A percentile compares a stretch with the other conserved stretches of the same genome.
These are phyloP conservation scores for Gambusia affinis DNA, from an alignment of 2,113 vertebrate species.

Conservation along the genomic window DNA sequence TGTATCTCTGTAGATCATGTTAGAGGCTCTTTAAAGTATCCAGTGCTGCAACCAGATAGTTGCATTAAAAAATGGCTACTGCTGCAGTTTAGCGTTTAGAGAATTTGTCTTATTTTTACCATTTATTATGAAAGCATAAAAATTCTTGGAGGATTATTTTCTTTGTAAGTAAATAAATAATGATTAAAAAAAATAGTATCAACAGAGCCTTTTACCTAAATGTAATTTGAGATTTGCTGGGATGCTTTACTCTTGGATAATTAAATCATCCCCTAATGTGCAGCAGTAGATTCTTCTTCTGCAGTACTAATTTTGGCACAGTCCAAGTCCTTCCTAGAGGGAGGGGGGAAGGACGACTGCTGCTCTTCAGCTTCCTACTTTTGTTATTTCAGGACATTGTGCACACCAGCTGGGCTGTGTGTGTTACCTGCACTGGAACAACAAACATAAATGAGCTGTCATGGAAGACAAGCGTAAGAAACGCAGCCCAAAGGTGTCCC, in stretches of 20 bases:
- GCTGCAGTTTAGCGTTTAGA: not conserved
- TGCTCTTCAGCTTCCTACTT: slow-evolving; percentile 43
- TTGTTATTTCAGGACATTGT: slow-evolving; percentile 54
- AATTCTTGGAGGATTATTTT: slow-evolving; percentile 2
- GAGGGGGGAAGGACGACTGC: slow-evolving; percentile 2
- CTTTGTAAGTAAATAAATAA: not conserved
- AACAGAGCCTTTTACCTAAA: not conserved
- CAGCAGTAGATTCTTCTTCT: slow-evolving; percentile 31
- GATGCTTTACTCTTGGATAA: not conserved
- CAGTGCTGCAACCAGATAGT: not conserved
- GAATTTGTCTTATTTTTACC: not conserved
- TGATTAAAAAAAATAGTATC: not conserved
- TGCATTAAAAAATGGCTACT: not conserved
- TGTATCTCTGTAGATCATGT: not conserved
- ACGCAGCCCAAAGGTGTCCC: slow-evolving; percentile 87
- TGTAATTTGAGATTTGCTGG: slow-evolving; percentile 1
- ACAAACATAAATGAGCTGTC: not conserved
- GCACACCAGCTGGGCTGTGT: slow-evolving; percentile 5
- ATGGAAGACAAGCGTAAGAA: slow-evolving; percentile 96
- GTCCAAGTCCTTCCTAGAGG: slow-evolving; percentile 3
- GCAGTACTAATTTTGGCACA: slow-evolving; percentile 33
- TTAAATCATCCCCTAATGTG: slow-evolving; percentile 6
- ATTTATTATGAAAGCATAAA: slow-evolving; percentile 17
- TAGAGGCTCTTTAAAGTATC: not conserved
- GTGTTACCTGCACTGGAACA: not conserved